Conservation (phyloP, 1,140 invertebrate genomes). For the Thaumatotibia leucotreta region DNA sequence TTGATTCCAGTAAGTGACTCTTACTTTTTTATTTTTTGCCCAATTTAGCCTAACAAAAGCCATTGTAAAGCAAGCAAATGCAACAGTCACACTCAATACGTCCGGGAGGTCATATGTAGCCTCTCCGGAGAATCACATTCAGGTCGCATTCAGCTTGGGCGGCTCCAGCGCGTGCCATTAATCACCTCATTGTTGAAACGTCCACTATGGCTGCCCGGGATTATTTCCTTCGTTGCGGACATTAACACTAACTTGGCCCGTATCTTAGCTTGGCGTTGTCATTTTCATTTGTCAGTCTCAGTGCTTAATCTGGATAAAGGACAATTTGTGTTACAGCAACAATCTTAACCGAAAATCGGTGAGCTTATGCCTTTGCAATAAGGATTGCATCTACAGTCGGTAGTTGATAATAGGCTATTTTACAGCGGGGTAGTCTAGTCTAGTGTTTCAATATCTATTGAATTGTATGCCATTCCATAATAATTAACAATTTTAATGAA, state of each 20-base stretch:
- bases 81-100: neutral
- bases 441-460: no score
- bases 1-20: no score
- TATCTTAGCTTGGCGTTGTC: neutral
- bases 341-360: no score
- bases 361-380: no score
- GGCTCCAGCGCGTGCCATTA: neutral
- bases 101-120: neutral
- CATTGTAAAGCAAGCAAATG: neutral
- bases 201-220: neutral
- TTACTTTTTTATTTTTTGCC: no score
- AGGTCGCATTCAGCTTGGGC: neutral
- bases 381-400: no score
- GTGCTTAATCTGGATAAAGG: neutral
- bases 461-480: no score
- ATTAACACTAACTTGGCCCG: constrained; percentile 1
- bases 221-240: neutral
- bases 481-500: no score
- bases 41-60: neutral
- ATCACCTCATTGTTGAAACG: constrained; percentile 3
- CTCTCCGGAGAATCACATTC: neutral
- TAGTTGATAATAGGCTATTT: no score
- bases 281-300: neutral
- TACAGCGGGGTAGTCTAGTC: no score
- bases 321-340: neutral